Evolutionary conservation across 1,140 invertebrate species (phyloP).

Genomic region (Pogonus chalceus): DNA sequence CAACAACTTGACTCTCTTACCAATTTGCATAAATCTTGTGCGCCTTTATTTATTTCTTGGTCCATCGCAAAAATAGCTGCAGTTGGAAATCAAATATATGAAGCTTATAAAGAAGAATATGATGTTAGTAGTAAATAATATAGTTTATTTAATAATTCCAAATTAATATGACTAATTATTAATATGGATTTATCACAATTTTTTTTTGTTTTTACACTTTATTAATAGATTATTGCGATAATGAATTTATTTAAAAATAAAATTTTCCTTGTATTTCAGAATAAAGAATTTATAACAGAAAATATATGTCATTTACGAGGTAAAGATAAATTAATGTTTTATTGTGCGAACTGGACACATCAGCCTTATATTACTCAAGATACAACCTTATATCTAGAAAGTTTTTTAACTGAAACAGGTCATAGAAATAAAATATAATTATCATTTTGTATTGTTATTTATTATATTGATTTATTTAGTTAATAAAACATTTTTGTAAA

Average conservation of each 20-base stretch:
- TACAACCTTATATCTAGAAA: constrained; percentile 25
- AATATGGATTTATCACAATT: no score
- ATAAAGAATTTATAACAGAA: constrained; percentile 28
- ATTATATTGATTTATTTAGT: background rate
- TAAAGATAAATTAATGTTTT: constrained; percentile 29
- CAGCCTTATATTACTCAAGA: constrained; percentile 22
- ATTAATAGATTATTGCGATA: constrained; percentile 2
- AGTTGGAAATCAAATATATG: constrained; percentile 18
- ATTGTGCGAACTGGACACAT: constrained; percentile 26
- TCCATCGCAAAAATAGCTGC: constrained; percentile 14
- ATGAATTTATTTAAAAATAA: no score
- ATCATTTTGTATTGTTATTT: no score
- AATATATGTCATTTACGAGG: constrained; percentile 29
- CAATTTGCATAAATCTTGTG: constrained; percentile 24
- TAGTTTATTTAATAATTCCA: background rate
- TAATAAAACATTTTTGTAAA: background rate
- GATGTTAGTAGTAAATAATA: constrained; percentile 17
- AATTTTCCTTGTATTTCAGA: constrained; percentile 23
- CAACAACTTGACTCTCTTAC: constrained; percentile 23
- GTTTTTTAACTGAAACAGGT: constrained; percentile 28
- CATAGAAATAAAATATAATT: constrained; percentile 22
- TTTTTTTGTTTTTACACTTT: constrained; percentile 3
- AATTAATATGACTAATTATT: background rate
- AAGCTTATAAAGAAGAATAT: constrained; percentile 27
- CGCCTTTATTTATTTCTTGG: constrained; percentile 27